phyloP scores from a whole-genome alignment of 1,140 invertebrate genomes.

The Aleiodes sp. region DNA sequence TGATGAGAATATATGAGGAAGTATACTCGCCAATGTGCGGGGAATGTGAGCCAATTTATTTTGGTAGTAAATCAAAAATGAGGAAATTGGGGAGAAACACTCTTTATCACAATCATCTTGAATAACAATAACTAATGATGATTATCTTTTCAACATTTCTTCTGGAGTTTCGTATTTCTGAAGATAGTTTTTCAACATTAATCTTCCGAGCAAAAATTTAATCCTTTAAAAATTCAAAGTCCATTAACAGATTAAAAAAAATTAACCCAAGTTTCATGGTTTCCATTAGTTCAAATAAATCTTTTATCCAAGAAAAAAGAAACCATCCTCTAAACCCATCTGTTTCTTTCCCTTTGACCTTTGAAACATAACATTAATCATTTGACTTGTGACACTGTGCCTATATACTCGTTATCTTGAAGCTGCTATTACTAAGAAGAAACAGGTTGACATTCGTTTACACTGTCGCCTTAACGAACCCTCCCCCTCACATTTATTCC shows the following conservation, averaged over 20 bases:
- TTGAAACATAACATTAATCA: no score
- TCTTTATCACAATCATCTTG: background rate
- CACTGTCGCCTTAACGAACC: conserved; percentile 37
- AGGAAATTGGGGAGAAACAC: background rate
- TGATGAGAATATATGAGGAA: background rate
- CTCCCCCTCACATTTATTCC: conserved; percentile 33
- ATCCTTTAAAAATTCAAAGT: no score
- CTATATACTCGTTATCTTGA: conserved; percentile 25
- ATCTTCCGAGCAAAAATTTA: no score
- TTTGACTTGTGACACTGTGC: no score
- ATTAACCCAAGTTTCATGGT: no score
- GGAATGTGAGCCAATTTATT: background rate
- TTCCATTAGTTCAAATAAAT: no score
- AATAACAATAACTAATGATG: background rate
- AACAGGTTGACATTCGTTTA: conserved; percentile 13
- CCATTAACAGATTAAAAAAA: no score
- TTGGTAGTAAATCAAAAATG: background rate
- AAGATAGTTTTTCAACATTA: no score
- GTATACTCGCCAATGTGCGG: background rate
- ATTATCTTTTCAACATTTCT: background rate
- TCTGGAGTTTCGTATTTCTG: no score
- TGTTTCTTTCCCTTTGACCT: no score
- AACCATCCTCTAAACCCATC: no score
- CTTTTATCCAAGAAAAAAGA: no score
- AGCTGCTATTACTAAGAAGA: conserved; percentile 16